These are phyloP conservation scores for Radopholus similis DNA, from an alignment of 1,140 invertebrate species.

Conservation along the genomic window DNA sequence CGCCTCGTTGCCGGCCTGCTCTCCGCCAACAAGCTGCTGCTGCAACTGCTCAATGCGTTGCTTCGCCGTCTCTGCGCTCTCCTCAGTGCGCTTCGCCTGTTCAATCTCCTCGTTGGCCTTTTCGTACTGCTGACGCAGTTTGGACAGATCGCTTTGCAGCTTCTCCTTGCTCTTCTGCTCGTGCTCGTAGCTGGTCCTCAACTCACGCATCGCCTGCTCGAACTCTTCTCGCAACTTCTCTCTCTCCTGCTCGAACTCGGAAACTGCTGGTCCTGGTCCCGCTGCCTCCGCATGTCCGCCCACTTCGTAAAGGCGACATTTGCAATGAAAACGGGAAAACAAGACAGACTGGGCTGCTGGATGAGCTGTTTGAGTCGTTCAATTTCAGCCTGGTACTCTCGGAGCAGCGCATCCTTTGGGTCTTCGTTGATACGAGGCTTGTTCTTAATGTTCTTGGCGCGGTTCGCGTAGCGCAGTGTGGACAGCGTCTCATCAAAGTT, in stretches of 20 bases:
- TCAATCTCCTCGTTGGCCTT: slow-evolving; percentile 63
- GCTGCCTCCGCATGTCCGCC: neutral
- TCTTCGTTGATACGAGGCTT: slow-evolving; percentile 91
- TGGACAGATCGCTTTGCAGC: slow-evolving; percentile 66
- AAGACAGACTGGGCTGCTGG: slow-evolving; percentile 29
- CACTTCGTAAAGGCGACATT: neutral
- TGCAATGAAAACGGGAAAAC: too few species aligned
- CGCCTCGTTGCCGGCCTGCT: slow-evolving; percentile 70
- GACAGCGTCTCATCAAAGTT: slow-evolving; percentile 83
- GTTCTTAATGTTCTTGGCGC: slow-evolving; percentile 94
- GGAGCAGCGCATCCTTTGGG: slow-evolving; percentile 81
- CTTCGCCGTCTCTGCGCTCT: slow-evolving; percentile 29
- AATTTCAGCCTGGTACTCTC: slow-evolving; percentile 73
- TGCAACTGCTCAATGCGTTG: slow-evolving; percentile 69
- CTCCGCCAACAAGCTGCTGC: slow-evolving; percentile 72
- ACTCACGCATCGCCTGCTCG: slow-evolving; percentile 64
- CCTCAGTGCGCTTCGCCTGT: neutral
- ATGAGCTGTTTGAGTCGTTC: slow-evolving; percentile 32
- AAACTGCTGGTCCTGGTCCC: neutral
- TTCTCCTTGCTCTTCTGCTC: slow-evolving; percentile 67
- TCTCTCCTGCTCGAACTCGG: slow-evolving; percentile 62
- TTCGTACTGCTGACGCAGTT: slow-evolving; percentile 66
- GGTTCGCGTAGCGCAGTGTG: slow-evolving; percentile 83
- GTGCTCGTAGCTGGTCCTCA: slow-evolving; percentile 65
- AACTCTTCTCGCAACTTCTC: slow-evolving; percentile 62